Base-by-base conservation (phyloP, 2,113 vertebrate species). In the Sclerurus mexicanus region DNA sequence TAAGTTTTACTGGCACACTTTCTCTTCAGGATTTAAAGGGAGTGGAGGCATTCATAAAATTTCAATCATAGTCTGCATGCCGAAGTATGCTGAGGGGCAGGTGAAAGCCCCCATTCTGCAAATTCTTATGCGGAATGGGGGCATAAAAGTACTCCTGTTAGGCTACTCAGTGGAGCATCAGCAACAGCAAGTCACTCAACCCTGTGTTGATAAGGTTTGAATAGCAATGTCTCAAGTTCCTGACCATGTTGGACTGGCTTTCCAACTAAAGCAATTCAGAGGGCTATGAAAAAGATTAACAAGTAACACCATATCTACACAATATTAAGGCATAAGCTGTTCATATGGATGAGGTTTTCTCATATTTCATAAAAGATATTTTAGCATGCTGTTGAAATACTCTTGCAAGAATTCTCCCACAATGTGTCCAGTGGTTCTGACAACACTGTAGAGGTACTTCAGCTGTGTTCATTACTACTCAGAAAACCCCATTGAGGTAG, bases 1-100 rank as follows among this genome's bases (percentile, higher is more conserved):
- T 78, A 39, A 90, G 67, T 88, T 90, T 94, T 19, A 63, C 67
- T 63, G 91, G 23, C 55, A 91, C 55, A 58, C 6, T 80, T 77
- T 86, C 19, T 62, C 22, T 73, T 66, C 90, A 83, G 44, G 20
- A 53, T 62, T 80, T 78, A 50, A 50, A 72, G 23, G 15, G 17
- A 68, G 30, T 49, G 35, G 50, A 83, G 62, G n/a, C n/a, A 79
- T 93, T 80, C 5, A 50, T 72, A 86, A 84, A 63, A 80, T 64
- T 64, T 24, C 84, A 75, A 87, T 71, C 42, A 39, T 6, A 63
- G 49, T 64, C 44, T 82, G 35, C 87, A 89, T 33, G 37, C 28
- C 71, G 31, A 75, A 47, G 25, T 62, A 44, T 50, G 50, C 20
- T 6, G 28, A 44, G 10, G 35, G 10, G 23, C 27, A 76, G 17